Percentiles rank a stretch among this genome's conserved stretches.
These are phyloP conservation scores for Tetragonisca angustula DNA, from an alignment of 2,888 invertebrate species.

Conservation along the genomic window DNA sequence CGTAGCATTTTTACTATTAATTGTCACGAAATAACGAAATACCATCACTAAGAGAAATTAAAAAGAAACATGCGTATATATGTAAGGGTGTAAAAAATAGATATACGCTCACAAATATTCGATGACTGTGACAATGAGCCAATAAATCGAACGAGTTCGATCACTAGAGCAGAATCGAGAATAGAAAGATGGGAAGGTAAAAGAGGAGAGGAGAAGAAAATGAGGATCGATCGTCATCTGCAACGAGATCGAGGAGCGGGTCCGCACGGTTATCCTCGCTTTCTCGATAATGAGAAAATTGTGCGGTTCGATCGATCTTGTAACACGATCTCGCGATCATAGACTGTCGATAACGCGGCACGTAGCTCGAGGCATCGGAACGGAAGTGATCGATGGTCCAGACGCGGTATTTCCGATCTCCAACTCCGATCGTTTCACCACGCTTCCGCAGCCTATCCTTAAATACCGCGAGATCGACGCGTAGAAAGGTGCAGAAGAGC, in stretches of 20 bases:
- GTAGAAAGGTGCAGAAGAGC: background rate
- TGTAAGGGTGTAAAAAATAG: too few species aligned
- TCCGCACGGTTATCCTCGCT: conserved; percentile 61
- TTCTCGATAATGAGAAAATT: conserved; percentile 77
- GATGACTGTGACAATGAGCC: too few species aligned
- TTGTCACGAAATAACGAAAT: too few species aligned
- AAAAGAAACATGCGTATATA: too few species aligned
- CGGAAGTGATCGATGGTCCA: conserved; percentile 67
- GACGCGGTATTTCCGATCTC: conserved; percentile 59
- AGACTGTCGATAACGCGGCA: conserved; percentile 58
- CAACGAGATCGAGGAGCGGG: conserved; percentile 9
- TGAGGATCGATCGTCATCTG: conserved; percentile 42
- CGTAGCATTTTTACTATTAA: too few species aligned
- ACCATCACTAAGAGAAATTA: too few species aligned
- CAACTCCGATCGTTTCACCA: conserved; percentile 39
- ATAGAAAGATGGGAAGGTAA: background rate
- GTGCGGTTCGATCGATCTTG: conserved; percentile 66
- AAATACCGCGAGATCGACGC: background rate
- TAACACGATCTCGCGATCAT: conserved; percentile 67
- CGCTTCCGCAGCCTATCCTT: conserved; percentile 31
- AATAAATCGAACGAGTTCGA: background rate
- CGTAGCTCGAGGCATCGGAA: conserved; percentile 57
- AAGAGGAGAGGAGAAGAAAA: conserved; percentile 7
- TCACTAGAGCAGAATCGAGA: background rate
- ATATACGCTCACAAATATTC: too few species aligned